These are phyloP conservation scores for Hypotaenidia philippensis DNA, from an alignment of 2,797 vertebrate species.

Conservation along the genomic window DNA sequence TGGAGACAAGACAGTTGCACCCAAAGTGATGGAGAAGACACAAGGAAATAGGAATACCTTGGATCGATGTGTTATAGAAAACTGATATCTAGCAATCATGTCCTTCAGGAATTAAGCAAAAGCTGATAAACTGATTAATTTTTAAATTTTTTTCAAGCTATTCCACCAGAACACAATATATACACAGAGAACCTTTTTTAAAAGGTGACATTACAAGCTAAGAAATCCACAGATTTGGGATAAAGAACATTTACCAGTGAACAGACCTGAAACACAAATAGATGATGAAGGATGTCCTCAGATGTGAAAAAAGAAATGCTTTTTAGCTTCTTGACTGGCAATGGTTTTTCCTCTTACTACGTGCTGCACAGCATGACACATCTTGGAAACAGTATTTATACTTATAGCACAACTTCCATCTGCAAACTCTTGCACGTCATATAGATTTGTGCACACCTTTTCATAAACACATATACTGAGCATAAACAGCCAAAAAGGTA, in stretches of 20 bases:
- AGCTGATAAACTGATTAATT: background rate
- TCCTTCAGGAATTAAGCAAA: background rate
- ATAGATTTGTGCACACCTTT: background rate
- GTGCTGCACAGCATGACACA: background rate
- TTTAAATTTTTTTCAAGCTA: background rate
- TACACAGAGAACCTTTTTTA: background rate
- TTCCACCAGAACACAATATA: background rate
- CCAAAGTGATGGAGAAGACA: background rate
- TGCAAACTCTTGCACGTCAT: background rate
- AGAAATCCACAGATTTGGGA: background rate
- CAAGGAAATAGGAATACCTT: background rate
- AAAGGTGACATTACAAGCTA: background rate
- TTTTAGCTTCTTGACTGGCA: background rate
- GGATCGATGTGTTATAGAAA: background rate
- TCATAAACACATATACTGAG: background rate
- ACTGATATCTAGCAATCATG: background rate
- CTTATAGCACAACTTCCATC: background rate
- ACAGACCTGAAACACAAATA: background rate
- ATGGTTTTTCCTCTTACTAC: background rate
- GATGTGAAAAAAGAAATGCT: background rate
- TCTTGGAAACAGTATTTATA: slow-evolving; percentile 11
- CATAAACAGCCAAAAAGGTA: background rate
- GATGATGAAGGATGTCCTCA: background rate
- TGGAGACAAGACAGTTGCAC: background rate
- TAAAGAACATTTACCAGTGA: background rate